A percentile compares a stretch with the other conserved stretches of the same genome.
These are phyloP conservation scores for Mergus octosetaceus DNA, from an alignment of 2,797 vertebrate genomes.

Conservation along the genomic window DNA sequence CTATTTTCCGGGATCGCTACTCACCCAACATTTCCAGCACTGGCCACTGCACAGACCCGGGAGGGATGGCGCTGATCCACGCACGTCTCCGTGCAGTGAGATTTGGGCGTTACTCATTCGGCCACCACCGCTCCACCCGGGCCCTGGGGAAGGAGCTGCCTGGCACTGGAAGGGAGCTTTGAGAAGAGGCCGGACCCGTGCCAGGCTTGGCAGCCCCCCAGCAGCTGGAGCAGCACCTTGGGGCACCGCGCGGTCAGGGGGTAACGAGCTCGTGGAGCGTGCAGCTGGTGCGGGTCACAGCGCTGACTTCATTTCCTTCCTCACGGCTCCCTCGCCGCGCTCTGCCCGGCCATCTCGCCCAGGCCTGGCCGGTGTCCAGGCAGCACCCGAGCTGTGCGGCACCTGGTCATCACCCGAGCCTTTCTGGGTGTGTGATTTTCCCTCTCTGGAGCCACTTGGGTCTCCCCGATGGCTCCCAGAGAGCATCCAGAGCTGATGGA, in stretches of 20 bases:
- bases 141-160: neutral
- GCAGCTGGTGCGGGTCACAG: slow-evolving; percentile 18
- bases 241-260: neutral
- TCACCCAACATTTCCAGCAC: neutral
- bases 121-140: accelerated
- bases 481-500: slow-evolving; percentile 5
- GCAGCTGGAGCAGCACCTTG: neutral
- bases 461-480: neutral
- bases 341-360: neutral
- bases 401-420: neutral
- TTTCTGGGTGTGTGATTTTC: neutral
- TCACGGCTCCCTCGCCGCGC: neutral
- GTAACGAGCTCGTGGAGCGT: accelerated
- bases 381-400: neutral
- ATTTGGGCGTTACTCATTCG: neutral
- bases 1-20: neutral
- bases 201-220: neutral
- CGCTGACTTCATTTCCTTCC: slow-evolving; percentile 29
- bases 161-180: accelerated
- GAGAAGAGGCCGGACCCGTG: accelerated
- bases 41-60: neutral
- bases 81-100: neutral
- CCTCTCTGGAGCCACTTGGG: neutral
- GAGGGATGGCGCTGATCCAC: neutral
- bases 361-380: neutral